These are phyloP conservation scores for Thymallus thymallus DNA, from an alignment of 2,113 vertebrate genomes.

Conservation along the genomic window DNA sequence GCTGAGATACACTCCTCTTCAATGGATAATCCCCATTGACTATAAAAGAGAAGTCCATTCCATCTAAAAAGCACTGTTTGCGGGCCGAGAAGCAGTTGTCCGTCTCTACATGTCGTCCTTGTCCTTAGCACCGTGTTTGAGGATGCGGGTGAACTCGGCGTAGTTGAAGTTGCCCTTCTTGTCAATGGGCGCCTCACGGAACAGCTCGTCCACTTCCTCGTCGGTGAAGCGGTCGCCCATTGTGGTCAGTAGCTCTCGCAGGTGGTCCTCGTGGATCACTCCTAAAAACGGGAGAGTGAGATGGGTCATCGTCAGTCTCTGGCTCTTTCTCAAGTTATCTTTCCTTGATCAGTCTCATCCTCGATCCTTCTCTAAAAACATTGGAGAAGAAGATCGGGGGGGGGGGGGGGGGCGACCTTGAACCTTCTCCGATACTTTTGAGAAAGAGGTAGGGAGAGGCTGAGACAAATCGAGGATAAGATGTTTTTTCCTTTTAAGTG, in stretches of 20 bases:
- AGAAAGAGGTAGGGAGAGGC: no score
- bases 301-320: no score
- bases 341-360: no score
- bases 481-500: no score
- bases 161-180: constrained; percentile 99
- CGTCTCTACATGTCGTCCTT: constrained; percentile 76
- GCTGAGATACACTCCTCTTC: not conserved
- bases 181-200: constrained; percentile 95
- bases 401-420: no score
- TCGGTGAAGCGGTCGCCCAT: constrained; percentile 99
- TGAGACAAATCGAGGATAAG: no score
- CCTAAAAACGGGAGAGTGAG: constrained; percentile 63
- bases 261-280: constrained; percentile 92
- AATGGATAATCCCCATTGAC: constrained; percentile 5
- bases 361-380: no score
- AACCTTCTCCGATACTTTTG: no score
- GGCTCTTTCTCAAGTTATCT: no score
- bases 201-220: constrained; percentile 97
- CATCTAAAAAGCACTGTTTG: not conserved
- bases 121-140: constrained; percentile 93
- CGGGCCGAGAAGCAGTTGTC: not conserved
- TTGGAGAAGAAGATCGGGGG: no score
- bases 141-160: constrained; percentile 96
- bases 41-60: constrained; percentile 15
- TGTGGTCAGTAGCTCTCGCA: constrained; percentile 95